phyloP scores from a whole-genome alignment of 2,888 invertebrate species.

The Platycheirus rosarum region DNA sequence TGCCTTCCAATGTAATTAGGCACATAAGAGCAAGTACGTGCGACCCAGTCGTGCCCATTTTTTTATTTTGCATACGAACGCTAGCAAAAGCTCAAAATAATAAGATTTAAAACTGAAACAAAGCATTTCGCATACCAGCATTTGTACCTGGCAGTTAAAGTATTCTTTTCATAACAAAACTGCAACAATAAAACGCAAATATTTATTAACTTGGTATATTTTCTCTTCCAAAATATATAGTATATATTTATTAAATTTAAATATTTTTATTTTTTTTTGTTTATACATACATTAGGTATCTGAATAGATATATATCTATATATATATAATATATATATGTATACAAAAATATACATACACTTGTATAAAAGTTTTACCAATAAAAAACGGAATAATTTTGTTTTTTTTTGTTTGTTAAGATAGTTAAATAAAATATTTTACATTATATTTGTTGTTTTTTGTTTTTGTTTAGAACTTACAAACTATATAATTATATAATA shows the following conservation, averaged over 20 bases:
- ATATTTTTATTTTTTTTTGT: constrained; percentile 56
- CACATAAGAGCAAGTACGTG: too few species aligned
- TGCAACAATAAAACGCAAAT: constrained; percentile 35
- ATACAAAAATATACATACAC: constrained; percentile 74
- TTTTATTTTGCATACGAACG: too few species aligned
- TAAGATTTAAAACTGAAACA: too few species aligned
- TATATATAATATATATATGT: constrained; percentile 69
- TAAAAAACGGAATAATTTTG: constrained; percentile 71
- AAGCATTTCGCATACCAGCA: too few species aligned
- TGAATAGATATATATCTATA: constrained; percentile 71
- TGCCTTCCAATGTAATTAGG: too few species aligned
- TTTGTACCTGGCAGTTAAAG: too few species aligned
- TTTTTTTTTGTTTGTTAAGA: constrained; percentile 25
- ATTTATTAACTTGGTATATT: constrained; percentile 71
- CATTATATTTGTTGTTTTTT: too few species aligned
- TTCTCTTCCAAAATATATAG: constrained; percentile 73
- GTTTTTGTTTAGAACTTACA: constrained; percentile 59
- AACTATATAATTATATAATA: constrained; percentile 62
- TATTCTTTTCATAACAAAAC: too few species aligned
- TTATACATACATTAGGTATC: constrained; percentile 72
- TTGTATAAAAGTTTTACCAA: constrained; percentile 72
- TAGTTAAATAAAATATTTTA: constrained; percentile 74
- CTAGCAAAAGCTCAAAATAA: too few species aligned
- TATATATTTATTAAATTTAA: constrained; percentile 73
- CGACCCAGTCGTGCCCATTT: too few species aligned